Base-by-base conservation (phyloP, 23 tunicate species). In the Halocynthia aurantium region DNA sequence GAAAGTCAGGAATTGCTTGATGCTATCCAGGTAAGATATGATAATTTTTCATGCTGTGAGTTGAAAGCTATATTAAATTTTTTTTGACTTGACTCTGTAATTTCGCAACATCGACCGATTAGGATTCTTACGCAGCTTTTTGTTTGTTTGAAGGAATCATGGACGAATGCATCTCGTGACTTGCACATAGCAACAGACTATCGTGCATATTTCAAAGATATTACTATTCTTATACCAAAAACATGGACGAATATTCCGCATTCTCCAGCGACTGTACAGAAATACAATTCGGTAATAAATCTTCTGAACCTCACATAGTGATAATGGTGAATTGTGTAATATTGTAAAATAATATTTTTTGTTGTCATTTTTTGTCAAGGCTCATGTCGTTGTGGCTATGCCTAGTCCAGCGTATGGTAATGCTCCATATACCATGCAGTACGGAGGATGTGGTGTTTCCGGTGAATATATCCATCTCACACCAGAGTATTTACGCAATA, bases 221-320 rank as follows among this genome's bases (percentile, higher is more conserved):
- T 86, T 7, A 86, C 91, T 7, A 86, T 86, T 68, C 84, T 86
- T 13, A 56, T 86, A 8, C 91, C 91, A 6, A 61, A 55, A 55
- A 80, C 85, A 7, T 86, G 91, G 91, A 22, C 50, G 11, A 51
- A 31, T 8, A 64, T 52, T 65, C 51, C 13, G 15, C 5, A 6
- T 22, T 0, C 0, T 64, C 72, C 9, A 40, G 7, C 52, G 44
- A 31, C 1, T 31, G 44, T 31, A 4, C 44, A 31, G 4, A 31
- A 31, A 31, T 31, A 31, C 44, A 31, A 31, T 31, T 31, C 4
- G 44, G 44, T 31, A 31, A 31, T 31, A n/a, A n/a, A 31, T 31
- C 44, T 0, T 31, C 44, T 31, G 44, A 31, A n/a, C n/a, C n/a
- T n/a, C n/a, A 31, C 44, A 31, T 4, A 31, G 44, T 31, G 44